A percentile compares a stretch with the other conserved stretches of the same genome.
Conservation (phyloP, 2,113 vertebrate species). For the Panthera uncia region DNA sequence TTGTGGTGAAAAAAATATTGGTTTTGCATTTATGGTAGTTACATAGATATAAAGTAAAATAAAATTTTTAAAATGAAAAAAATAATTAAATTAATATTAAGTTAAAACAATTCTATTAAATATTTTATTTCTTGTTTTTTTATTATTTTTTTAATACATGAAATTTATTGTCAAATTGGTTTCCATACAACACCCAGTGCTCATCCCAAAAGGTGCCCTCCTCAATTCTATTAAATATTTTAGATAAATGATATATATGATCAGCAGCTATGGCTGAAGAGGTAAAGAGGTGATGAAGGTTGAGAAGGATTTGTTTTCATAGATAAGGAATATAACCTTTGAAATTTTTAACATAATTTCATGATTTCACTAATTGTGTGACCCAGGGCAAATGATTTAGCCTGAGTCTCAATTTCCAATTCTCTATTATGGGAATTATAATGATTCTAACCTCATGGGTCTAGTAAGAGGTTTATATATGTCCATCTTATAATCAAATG, state of each 20-base stretch:
- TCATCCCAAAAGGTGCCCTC: too few relatives aligned
- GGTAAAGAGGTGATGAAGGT: background rate
- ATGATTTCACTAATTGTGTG: background rate
- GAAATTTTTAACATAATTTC: background rate
- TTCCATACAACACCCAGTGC: too few relatives aligned
- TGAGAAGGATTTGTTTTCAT: background rate
- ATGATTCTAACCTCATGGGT: background rate
- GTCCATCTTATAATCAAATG: background rate
- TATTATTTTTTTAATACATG: too few relatives aligned
- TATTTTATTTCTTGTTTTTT: background rate
- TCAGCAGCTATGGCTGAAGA: background rate
- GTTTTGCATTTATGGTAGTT: background rate
- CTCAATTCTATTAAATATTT: background rate
- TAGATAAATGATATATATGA: background rate
- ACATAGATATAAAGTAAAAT: background rate
- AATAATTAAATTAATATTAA: background rate
- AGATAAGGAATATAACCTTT: background rate
- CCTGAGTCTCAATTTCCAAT: background rate
- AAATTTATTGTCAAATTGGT: too few relatives aligned
- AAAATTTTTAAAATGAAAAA: background rate
- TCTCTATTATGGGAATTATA: background rate
- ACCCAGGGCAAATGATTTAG: background rate
- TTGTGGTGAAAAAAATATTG: background rate
- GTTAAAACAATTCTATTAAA: background rate
- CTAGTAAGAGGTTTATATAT: background rate